Base-by-base conservation (phyloP, 2,888 invertebrate species). In the Ischnus inquisitorius region DNA sequence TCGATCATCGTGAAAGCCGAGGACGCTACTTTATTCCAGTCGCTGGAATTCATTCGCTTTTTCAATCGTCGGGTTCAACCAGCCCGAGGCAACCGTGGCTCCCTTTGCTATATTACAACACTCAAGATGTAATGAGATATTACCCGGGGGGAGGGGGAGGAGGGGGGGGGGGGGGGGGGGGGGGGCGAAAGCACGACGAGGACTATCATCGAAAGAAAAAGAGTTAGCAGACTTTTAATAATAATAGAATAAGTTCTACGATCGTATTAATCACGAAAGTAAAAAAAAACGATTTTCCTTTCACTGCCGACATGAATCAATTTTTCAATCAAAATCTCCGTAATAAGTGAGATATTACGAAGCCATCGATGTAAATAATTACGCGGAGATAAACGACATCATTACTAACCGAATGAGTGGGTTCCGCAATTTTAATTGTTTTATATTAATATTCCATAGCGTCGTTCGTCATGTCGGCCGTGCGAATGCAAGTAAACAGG, bases 1-100 rank as follows among this genome's bases (percentile, higher is more conserved):
- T 48, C 46, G 69, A 78, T 62, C 48, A 78, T 78, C 75, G 75
- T 54, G 39, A 69, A 51, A 78, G 39, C 16, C 41, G 39, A 25
- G 22, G 22, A 41, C 25, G 28, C 34, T 65, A 16, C 65, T 65
- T 34, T 25, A 25, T 16, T 25, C 34, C 16, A n/a, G 8, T 22
- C 65, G 22, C 39, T 28, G 34, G 19, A 46, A 74, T 34, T 54
- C 51, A 69, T 62, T 74, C 46, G 16, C 28, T 62, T 28, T 34
- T 60, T 60, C 60, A 43, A 57, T 43, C 72, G n/a, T 25, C 14
- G 1, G 25, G 25, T 4, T 10, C 46, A 68, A 48, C 14, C 25
- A 8, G 14, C 25, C 48, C 48, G 48, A 68, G 68, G 68, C 34
- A 34, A 34, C 2, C 2, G 48, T 25, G 1, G 8, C 28, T 68